A percentile compares a stretch with the other conserved stretches of the same genome.
Evolutionary conservation across 2,113 vertebrate species (phyloP).

Genomic region (Bucco capensis): DNA sequence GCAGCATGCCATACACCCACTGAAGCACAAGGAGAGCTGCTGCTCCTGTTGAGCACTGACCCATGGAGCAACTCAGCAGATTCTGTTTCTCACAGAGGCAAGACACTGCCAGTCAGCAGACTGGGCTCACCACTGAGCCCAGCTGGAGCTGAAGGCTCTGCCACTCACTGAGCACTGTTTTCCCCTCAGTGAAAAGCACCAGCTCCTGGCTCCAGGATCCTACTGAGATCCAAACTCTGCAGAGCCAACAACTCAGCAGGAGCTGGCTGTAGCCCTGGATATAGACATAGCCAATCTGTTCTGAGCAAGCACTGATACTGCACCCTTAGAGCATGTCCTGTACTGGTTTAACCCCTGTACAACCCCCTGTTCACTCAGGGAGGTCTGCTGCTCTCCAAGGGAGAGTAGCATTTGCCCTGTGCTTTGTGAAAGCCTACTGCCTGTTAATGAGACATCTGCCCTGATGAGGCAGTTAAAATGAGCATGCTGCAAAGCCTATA

Average conservation of each 20-base stretch:
- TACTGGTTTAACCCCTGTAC: neutral
- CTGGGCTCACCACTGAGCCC: neutral
- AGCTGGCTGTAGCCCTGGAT: neutral
- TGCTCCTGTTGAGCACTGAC: neutral
- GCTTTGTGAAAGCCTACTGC: neutral
- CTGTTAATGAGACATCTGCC: neutral
- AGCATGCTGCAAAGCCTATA: neutral
- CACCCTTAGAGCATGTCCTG: neutral
- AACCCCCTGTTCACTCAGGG: neutral
- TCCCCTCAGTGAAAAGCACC: neutral
- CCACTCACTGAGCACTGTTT: neutral
- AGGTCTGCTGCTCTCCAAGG: neutral
- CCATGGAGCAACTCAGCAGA: neutral
- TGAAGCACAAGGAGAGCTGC: neutral
- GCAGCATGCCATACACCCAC: rapidly evolving
- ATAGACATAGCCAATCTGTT: neutral
- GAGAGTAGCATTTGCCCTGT: neutral
- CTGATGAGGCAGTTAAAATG: neutral
- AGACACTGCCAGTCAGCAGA: neutral
- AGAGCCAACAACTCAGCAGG: neutral
- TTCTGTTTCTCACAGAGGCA: neutral
- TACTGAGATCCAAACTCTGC: neutral
- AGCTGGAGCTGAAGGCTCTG: neutral
- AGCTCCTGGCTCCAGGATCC: neutral
- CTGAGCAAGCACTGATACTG: neutral